These are phyloP conservation scores for Xestoiulus laeticollis DNA, from an alignment of 2,888 invertebrate species.

Conservation along the genomic window DNA sequence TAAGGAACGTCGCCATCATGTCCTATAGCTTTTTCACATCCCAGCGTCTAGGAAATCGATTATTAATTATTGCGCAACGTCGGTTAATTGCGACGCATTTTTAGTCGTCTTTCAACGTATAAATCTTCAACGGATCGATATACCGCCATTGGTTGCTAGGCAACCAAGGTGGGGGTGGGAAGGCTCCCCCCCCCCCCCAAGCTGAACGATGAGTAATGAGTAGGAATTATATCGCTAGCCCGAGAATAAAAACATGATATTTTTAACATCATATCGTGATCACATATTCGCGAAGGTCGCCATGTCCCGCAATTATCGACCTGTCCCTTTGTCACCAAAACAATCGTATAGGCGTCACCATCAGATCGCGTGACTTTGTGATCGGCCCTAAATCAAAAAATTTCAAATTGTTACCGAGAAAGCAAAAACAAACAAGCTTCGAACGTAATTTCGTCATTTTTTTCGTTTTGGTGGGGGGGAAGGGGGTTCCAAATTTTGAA, in stretches of 20 bases:
- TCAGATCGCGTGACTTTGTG: not conserved
- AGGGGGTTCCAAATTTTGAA: not conserved
- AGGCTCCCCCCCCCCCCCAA: not conserved
- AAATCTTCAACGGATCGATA: not conserved
- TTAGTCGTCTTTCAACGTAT: not conserved
- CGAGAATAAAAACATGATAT: not conserved
- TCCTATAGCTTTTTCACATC: too few species aligned
- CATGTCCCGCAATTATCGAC: too few species aligned
- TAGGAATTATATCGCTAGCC: not conserved
- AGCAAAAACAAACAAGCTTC: not conserved
- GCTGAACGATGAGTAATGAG: not conserved
- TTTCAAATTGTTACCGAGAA: not conserved
- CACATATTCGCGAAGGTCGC: not conserved
- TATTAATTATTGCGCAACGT: not conserved
- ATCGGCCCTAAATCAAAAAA: not conserved
- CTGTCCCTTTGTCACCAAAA: not conserved
- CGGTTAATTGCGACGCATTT: constrained; percentile 3
- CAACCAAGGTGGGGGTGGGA: not conserved
- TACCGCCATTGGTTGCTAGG: not conserved
- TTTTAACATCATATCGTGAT: not conserved
- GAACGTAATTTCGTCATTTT: not conserved
- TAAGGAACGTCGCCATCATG: not conserved
- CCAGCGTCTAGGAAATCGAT: not conserved
- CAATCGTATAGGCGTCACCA: not conserved
- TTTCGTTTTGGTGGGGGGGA: not conserved